Conservation (phyloP, 2,888 invertebrate species). For the Conistra vaccinii region DNA sequence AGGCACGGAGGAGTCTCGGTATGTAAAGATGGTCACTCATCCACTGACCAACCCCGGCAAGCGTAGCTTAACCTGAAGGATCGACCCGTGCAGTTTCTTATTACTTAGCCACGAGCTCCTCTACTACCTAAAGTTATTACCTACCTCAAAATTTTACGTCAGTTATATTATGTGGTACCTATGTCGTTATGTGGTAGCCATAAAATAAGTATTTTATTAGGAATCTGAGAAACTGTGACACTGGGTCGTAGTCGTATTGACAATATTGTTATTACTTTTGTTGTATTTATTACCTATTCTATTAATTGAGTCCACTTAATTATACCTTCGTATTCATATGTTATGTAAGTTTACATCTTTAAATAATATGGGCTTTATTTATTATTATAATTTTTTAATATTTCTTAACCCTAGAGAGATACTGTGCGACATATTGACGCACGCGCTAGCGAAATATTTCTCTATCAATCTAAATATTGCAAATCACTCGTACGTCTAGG, state of each 20-base stretch:
- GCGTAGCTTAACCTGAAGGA: no score
- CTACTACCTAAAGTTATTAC: no score
- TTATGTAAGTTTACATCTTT: background rate
- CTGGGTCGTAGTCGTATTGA: background rate
- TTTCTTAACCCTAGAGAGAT: background rate
- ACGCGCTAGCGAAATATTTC: background rate
- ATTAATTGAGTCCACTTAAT: background rate
- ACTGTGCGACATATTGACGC: background rate
- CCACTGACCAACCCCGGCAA: no score
- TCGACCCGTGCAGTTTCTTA: no score
- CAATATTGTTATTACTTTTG: background rate
- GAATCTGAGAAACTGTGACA: background rate
- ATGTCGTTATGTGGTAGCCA: background rate
- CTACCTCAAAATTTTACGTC: conserved; percentile 10
- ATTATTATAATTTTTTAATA: background rate
- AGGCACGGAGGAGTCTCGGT: no score
- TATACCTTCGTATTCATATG: background rate
- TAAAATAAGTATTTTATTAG: conserved; percentile 8
- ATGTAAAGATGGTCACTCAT: no score
- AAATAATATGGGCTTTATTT: background rate
- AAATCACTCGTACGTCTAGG: background rate
- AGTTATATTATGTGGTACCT: background rate
- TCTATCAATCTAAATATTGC: background rate
- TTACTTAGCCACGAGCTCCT: no score
- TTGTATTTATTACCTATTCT: conserved; percentile 4